A percentile compares a stretch with the other conserved stretches of the same genome.
phyloP scores from a whole-genome alignment of 2,797 vertebrate genomes.

The Pseudochirops corinnae region DNA sequence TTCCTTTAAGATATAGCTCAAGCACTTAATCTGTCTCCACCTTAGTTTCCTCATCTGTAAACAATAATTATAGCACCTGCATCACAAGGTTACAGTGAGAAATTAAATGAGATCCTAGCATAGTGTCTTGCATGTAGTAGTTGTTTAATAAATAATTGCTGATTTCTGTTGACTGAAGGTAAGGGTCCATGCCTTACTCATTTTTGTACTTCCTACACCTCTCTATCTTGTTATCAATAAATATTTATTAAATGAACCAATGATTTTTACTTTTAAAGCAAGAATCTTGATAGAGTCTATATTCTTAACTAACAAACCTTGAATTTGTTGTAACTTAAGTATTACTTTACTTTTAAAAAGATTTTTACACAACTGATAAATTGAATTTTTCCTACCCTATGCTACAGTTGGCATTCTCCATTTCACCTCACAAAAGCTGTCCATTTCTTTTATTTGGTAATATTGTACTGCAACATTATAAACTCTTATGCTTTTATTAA shows the following conservation, averaged over 20 bases:
- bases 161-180: background rate
- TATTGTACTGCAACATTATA: conserved; percentile 22
- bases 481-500: conserved; percentile 57
- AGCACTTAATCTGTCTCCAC: background rate
- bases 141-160: background rate
- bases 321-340: background rate
- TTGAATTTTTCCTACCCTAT: background rate
- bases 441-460: conserved; percentile 44
- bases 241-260: background rate
- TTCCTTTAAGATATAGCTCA: background rate
- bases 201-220: background rate
- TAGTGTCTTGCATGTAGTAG: background rate
- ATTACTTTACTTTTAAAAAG: background rate
- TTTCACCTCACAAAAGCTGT: background rate
- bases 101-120: background rate
- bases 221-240: background rate
- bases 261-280: background rate
- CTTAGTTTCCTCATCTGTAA: background rate
- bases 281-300: background rate
- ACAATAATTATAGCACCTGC: background rate
- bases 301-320: background rate
- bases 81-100: background rate
- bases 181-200: background rate
- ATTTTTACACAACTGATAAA: background rate
- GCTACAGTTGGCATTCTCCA: background rate